These are phyloP conservation scores for Geophilus truncorum DNA, from an alignment of 2,888 invertebrate species.

Conservation along the genomic window DNA sequence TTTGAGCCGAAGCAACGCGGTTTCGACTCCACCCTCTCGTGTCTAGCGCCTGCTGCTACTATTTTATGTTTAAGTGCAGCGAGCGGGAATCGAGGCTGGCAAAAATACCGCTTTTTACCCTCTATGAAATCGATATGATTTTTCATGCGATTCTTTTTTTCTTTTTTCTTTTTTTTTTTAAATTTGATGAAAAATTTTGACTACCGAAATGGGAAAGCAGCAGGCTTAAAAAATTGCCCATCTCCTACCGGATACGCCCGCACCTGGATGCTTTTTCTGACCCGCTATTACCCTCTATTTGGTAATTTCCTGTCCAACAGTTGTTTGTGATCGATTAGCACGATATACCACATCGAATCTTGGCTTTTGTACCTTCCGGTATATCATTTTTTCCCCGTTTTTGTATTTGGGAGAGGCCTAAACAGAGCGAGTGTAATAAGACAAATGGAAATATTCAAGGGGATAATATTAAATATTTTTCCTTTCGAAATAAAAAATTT, in stretches of 20 bases:
- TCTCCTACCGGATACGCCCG: not conserved
- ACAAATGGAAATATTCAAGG: no score
- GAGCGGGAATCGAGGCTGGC: not conserved
- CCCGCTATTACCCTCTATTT: not conserved
- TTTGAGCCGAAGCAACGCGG: conserved; percentile 6
- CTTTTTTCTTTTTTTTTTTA: no score
- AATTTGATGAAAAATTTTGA: not conserved
- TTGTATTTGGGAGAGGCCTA: no score
- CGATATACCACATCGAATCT: no score
- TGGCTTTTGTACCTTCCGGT: no score
- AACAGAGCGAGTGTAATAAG: no score
- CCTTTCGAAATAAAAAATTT: no score
- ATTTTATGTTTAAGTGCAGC: conserved; percentile 27
- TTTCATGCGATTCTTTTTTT: not conserved
- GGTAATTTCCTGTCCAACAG: not conserved
- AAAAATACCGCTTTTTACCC: conserved; percentile 4
- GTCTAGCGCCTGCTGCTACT: conserved; percentile 25
- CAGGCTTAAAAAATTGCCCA: conserved; percentile 6
- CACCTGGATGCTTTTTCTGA: not conserved
- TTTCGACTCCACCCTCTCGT: not conserved
- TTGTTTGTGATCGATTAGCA: no score
- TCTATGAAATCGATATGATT: conserved; percentile 11
- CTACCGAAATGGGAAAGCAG: not conserved
- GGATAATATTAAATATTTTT: no score
- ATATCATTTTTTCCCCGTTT: no score